Base-by-base conservation (phyloP, 64 coral and sea anemone genomes). In the Astreopora myriophthalma region DNA sequence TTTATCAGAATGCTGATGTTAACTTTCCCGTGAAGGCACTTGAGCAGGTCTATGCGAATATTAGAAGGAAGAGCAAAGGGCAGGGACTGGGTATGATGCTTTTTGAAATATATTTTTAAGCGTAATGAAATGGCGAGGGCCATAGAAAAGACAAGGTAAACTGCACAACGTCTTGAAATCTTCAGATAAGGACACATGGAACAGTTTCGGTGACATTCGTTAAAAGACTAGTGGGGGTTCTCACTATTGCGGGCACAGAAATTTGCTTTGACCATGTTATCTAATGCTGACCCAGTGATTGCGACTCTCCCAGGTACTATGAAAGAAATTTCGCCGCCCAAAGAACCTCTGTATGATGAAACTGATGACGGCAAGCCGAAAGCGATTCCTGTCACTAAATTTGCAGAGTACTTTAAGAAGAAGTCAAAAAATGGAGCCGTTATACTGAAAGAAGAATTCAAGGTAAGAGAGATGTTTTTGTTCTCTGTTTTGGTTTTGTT, bases 331-430 rank as follows among this genome's bases (percentile, higher is more conserved):
- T 19, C 19, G 1, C 8, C 33, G 34, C 19, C 25, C 31, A 39
- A 38, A 2, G 79, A 83, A 14, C 34, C 30, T 5, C 3, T 81
- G 4, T 81, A 81, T 22, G 34, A 52, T 34, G 77, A 81, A 34
- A 32, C 77, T 38, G 22, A 65, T 13, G 79, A 83, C 1, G 31
- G 55, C 16, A 65, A 83, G 14, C 79, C 57, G 1, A 83, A 64
- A 65, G 29, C 79, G 61, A 25, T 83, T 83, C 52, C 55, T 19
- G 79, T 60, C 19, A 19, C 52, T 35, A 16, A 83, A 20, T 83
- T 83, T 83, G 32, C 57, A 22, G 28, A 22, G 58, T 83, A 64
- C 55, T 37, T 83, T 31, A 65, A 83, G 33, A 83, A 11, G 31
- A 65, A 65, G 34, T 63, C 79, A 34, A 27, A 2, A n/a, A 65